Conservation (phyloP, 2,888 invertebrate genomes). For the Gandaritis pyraliata region DNA sequence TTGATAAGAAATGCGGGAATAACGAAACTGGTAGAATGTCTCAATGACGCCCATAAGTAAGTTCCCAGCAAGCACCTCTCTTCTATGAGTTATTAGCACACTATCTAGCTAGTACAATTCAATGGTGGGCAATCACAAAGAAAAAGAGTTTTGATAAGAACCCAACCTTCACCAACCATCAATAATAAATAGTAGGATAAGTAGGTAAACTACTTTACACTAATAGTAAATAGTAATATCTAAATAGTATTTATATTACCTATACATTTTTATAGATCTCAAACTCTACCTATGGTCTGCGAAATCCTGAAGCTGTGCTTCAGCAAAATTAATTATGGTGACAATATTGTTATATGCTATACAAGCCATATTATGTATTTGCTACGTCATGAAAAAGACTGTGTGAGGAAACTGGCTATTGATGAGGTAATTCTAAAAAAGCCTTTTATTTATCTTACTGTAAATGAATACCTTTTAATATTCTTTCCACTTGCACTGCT, state of each 20-base stretch:
- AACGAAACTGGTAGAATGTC: slow-evolving; percentile 86
- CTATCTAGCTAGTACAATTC: too few relatives aligned
- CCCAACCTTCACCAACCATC: too few relatives aligned
- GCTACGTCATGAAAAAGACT: slow-evolving; percentile 85
- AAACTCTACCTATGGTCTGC: slow-evolving; percentile 48
- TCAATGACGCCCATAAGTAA: slow-evolving; percentile 79
- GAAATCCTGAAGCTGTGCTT: slow-evolving; percentile 66
- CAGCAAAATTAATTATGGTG: slow-evolving; percentile 85
- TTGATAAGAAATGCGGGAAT: slow-evolving; percentile 76
- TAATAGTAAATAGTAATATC: too few relatives aligned
- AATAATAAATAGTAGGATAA: too few relatives aligned
- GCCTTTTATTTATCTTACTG: too few relatives aligned
- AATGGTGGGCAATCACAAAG: too few relatives aligned
- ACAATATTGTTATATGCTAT: slow-evolving; percentile 83
- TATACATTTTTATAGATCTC: slow-evolving; percentile 37
- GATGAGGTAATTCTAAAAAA: slow-evolving; percentile 77
- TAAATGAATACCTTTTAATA: neutral
- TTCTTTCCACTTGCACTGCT: too few relatives aligned
- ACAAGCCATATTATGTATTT: slow-evolving; percentile 85
- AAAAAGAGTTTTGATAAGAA: too few relatives aligned
- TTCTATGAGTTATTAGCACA: neutral
- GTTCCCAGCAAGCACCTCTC: slow-evolving; percentile 30
- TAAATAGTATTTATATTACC: too few relatives aligned
- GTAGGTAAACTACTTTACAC: too few relatives aligned
- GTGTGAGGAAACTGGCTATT: slow-evolving; percentile 86